phyloP scores from a whole-genome alignment of 2,797 vertebrate genomes.

The Zenarchopterus dispar region DNA sequence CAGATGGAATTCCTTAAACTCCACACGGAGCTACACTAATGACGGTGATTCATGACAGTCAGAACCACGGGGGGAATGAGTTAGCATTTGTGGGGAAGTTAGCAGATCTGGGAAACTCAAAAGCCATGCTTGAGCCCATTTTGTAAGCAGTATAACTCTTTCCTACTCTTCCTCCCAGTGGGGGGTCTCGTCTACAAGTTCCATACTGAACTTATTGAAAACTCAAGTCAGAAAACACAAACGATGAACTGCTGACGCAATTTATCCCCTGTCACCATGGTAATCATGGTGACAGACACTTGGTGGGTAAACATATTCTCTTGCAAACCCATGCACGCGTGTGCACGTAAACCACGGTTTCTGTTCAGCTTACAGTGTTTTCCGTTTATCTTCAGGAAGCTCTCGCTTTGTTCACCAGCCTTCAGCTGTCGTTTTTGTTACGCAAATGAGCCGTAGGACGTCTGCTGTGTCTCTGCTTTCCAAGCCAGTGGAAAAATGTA shows the following conservation, averaged over 20 bases:
- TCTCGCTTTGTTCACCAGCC: conserved; percentile 60
- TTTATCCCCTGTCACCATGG: conserved; percentile 42
- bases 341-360: conserved; percentile 69
- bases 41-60: conserved; percentile 48
- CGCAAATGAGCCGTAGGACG: conserved; percentile 65
- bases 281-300: conserved; percentile 46
- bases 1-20: conserved; percentile 53
- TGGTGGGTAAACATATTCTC: conserved; percentile 43
- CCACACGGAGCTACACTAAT: conserved; percentile 26
- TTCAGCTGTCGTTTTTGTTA: conserved; percentile 37
- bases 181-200: not conserved
- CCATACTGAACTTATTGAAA: conserved; percentile 1
- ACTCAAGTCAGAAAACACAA: conserved; percentile 5
- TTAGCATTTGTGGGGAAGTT: conserved; percentile 21
- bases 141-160: conserved; percentile 27
- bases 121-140: conserved; percentile 3
- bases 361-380: conserved; percentile 64
- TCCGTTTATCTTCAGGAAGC: conserved; percentile 84
- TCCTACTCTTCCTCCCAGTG: conserved; percentile 31
- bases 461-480: conserved; percentile 64
- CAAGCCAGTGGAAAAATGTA: conserved; percentile 74
- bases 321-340: conserved; percentile 38
- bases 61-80: conserved; percentile 35
- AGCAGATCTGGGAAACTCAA: conserved; percentile 22
- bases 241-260: conserved; percentile 44